Percentiles rank a stretch among this genome's conserved stretches.
phyloP scores from a whole-genome alignment of 2,797 vertebrate genomes.

The Chlorospingus semifuscus region DNA sequence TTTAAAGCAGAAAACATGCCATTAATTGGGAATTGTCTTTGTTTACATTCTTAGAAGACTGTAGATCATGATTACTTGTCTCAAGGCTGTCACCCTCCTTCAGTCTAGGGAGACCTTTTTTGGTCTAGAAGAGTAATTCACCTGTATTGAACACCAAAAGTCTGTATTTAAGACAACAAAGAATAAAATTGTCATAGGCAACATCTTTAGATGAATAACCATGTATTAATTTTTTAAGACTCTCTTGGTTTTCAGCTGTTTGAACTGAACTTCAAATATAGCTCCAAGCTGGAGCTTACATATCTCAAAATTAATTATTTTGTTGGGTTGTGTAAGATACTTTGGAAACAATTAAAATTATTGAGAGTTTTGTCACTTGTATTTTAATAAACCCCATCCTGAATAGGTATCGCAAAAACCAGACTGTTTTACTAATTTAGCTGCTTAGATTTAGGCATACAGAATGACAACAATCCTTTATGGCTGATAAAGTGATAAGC shows the following conservation, averaged over 20 bases:
- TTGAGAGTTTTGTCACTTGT: neutral
- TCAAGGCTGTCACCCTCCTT: neutral
- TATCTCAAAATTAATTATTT: neutral
- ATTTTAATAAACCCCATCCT: neutral
- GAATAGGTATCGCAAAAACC: neutral
- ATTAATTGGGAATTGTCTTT: neutral
- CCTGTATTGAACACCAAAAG: neutral
- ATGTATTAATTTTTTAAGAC: neutral
- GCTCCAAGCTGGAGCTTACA: neutral
- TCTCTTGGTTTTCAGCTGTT: neutral
- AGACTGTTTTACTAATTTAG: neutral
- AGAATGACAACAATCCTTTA: neutral
- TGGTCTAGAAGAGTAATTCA: neutral
- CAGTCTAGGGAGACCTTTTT: neutral
- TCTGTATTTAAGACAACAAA: neutral
- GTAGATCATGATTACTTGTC: neutral
- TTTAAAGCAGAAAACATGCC: neutral
- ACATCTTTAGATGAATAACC: neutral
- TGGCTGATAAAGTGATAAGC: constrained; percentile 44
- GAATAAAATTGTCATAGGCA: neutral
- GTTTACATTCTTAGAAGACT: neutral
- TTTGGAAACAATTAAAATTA: neutral
- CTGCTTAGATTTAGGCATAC: neutral
- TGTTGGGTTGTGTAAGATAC: neutral
- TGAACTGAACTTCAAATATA: neutral